A percentile compares a stretch with the other conserved stretches of the same genome.
These are phyloP conservation scores for Entelurus aequoreus DNA, from an alignment of 2,113 vertebrate species.

Conservation along the genomic window DNA sequence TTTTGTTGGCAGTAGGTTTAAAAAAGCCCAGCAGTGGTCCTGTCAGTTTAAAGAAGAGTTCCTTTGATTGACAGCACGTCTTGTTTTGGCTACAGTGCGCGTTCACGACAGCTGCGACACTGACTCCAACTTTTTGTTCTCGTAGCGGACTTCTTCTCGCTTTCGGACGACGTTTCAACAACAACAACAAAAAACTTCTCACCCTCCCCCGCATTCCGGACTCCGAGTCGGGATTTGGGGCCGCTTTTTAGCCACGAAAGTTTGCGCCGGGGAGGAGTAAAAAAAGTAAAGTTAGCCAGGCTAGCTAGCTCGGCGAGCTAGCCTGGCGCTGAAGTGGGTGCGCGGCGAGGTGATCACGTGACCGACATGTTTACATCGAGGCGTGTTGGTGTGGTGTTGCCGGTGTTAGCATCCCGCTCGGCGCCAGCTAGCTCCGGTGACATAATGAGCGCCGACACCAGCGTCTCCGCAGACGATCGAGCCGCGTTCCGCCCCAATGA, in stretches of 20 bases:
- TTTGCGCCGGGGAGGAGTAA: neutral
- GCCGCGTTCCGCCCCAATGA: slow-evolving; percentile 26
- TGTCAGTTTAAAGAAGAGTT: slow-evolving; percentile 1
- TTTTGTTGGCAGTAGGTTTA: too few relatives aligned
- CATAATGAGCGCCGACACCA: neutral
- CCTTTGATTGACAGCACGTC: slow-evolving; percentile 42
- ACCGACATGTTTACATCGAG: too few relatives aligned
- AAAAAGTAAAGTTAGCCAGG: neutral
- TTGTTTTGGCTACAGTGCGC: slow-evolving; percentile 26
- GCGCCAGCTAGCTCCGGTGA: neutral
- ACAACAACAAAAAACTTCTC: neutral
- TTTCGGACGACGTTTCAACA: neutral
- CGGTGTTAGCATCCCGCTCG: neutral
- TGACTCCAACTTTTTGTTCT: slow-evolving; percentile 9
- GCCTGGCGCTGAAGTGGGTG: neutral
- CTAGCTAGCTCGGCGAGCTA: neutral
- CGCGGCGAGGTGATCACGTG: neutral
- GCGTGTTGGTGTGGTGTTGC: too few relatives aligned
- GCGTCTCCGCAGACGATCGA: slow-evolving; percentile 29
- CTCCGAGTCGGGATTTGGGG: neutral
- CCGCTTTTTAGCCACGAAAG: neutral
- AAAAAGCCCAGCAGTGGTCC: too few relatives aligned
- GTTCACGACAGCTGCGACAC: slow-evolving; percentile 19
- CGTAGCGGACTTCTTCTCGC: slow-evolving; percentile 5
- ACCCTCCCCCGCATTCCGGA: too few relatives aligned